Base-by-base conservation (phyloP, 2,888 invertebrate species). In the Heliconius aoede region DNA sequence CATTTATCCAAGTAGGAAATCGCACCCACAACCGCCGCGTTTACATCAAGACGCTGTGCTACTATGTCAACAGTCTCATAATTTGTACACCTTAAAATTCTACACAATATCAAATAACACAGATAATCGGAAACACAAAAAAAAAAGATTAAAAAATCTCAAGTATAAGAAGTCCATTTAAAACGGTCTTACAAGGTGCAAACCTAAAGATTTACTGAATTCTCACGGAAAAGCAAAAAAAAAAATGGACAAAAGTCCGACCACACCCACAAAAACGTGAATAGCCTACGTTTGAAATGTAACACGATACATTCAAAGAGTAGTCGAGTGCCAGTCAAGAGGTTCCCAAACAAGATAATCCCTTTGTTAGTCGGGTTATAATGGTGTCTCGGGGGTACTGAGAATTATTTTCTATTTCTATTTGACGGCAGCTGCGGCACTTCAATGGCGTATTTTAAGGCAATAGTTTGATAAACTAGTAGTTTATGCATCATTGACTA, bases 341-440 rank as follows among this genome's bases (percentile, higher is more conserved):
- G 92, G 91, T 91, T 92, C 91, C 90, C 91, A 92, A 93, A 93
- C 93, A 93, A 91, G 92, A 88, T 91, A 93, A 91, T 92, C 91
- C 89, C 76, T 89, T 86, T 88, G 89, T 92, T 92, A 90, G 91
- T 85, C 83, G 84, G 84, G 81, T 84, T 83, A 86, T 87, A 88
- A 88, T 88, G 87, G 87, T 86, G 88, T 88, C 90, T 91, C 89
- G 84, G 88, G 86, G 83, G 83, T 90, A 89, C 92, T 91, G 91
- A 91, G 92, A 89, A 91, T 91, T 91, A 91, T 92, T 91, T 90
- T 89, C 88, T 89, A 86, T 89, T 90, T 60, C 60, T 55, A 55
- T 46, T 46, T 90, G 89, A 89, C 84, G 85, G 87, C 86, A 88
- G 89, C 92, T 91, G 92, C 88, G 88, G 87, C 88, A 87, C 91